Conservation (phyloP, 2,797 vertebrate species). For the Neomorphus geoffroyi region DNA sequence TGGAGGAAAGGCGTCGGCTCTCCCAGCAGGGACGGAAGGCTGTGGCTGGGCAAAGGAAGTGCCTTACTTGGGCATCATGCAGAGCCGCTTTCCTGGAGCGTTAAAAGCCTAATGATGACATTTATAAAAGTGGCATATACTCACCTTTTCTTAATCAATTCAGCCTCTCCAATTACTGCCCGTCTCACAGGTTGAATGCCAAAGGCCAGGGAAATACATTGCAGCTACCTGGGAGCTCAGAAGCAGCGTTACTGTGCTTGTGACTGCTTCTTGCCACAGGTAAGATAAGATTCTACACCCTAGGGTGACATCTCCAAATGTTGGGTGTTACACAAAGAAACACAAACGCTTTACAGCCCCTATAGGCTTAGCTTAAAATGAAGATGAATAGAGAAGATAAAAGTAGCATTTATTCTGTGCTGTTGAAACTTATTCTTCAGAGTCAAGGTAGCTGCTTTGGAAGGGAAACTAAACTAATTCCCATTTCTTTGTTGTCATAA, state of each 20-base stretch:
- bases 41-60: not conserved
- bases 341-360: not conserved
- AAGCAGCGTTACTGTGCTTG: not conserved
- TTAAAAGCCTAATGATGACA: not conserved
- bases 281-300: not conserved
- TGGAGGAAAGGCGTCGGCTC: not conserved
- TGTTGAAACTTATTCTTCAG: not conserved
- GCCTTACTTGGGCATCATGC: accelerated
- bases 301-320: not conserved
- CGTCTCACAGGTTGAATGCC: not conserved
- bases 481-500: not conserved
- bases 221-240: not conserved
- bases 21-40: not conserved
- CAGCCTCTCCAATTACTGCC: not conserved
- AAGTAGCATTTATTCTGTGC: not conserved
- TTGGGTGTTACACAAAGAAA: not conserved
- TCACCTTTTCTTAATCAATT: not conserved
- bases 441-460: not conserved
- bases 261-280: not conserved
- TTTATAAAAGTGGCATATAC: not conserved
- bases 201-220: not conserved
- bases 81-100: not conserved
- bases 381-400: not conserved
- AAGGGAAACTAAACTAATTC: not conserved
- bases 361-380: not conserved